Conservation (phyloP, 2,797 vertebrate genomes). For the Danio kyathit region DNA sequence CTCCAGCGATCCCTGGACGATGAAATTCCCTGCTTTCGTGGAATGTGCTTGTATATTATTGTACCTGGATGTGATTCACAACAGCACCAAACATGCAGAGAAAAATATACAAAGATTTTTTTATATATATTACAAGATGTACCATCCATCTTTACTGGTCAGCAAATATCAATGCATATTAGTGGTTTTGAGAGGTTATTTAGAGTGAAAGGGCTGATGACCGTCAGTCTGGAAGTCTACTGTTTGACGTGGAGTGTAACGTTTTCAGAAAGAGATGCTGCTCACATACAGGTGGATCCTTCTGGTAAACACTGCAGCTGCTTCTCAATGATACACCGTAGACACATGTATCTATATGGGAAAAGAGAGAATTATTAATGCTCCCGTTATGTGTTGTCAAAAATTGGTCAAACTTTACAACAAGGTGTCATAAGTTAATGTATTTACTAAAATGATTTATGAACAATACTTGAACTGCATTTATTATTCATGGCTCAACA, state of each 20-base stretch:
- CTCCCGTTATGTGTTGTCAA: too few species aligned
- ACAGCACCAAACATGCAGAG: slow-evolving; percentile 29
- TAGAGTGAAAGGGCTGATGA: slow-evolving; percentile 1
- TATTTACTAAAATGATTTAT: too few species aligned
- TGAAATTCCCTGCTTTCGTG: slow-evolving; percentile 11
- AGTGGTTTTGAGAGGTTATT: slow-evolving; percentile 4
- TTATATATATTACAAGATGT: slow-evolving; percentile 7
- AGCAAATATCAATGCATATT: slow-evolving; percentile 47
- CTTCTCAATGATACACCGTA: slow-evolving; percentile 90
- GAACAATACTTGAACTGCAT: too few species aligned
- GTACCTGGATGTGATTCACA: slow-evolving; percentile 39
- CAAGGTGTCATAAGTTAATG: too few species aligned
- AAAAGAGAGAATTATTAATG: slow-evolving; percentile 2
- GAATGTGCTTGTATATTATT: slow-evolving; percentile 51
- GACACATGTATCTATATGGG: slow-evolving; percentile 84
- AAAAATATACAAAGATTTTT: slow-evolving; percentile 23
- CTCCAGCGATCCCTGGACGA: slow-evolving; percentile 4
- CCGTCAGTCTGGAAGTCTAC: not conserved
- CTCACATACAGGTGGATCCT: slow-evolving; percentile 79
- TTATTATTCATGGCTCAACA: too few species aligned
- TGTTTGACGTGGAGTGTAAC: not conserved
- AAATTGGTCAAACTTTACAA: too few species aligned
- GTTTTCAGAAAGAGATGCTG: not conserved
- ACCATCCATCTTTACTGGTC: slow-evolving; percentile 25
- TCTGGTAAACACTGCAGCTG: slow-evolving; percentile 87